Evolutionary conservation across 2,113 vertebrate genomes (phyloP), one percentile per base, ranked within the genome.

Genomic region (Leuciscus idus): DNA sequence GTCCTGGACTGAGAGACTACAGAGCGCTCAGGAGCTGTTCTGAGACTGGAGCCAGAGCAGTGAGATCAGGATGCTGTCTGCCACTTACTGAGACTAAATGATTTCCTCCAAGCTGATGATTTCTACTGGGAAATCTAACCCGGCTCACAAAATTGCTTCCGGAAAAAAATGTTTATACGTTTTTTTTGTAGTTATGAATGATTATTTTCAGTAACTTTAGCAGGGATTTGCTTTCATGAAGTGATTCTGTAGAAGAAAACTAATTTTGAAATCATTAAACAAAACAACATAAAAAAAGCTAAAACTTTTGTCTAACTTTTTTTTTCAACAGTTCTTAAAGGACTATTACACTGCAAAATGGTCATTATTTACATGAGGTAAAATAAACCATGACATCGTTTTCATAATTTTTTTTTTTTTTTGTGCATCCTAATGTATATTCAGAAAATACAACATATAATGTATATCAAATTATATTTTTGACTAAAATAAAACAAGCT

Each of bases 121-220:
- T 97, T 97, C 96, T 97, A 96, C 96, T 96, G 96, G 96, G 96
- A 97, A 97, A 97, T 96, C 95, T 96, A 96, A 96, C 95, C 95
- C 96, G 94, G 94, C 95, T 96, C 95, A 93, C 95, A 95, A 96
- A 96, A 96, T 96, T 96, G 93, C 96, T 97, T 97, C 96, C 96
- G 96, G 95, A 96, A 97, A 50, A 61, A 97, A 97, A 96, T 96
- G 95, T 96, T 55, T 83, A 59, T 73, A 39, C 36, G 28, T n/a
- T 52, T 17, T 28, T 36, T 76, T 82, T 64, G n/a, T 62, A 26
- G 68, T 82, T 64, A 4, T 93, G 94, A 96, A 95, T 96, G 95
- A 95, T 96, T 96, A 96, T 96, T 96, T 94, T 94, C 93, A 93
- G 95, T 95, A 96, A 95, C 95, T 96, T 96, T 96, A 36, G 52